Conservation (phyloP, 30 jellyfish, hydroid and myxozoan genomes). For the Turritopsis dohrnii region DNA sequence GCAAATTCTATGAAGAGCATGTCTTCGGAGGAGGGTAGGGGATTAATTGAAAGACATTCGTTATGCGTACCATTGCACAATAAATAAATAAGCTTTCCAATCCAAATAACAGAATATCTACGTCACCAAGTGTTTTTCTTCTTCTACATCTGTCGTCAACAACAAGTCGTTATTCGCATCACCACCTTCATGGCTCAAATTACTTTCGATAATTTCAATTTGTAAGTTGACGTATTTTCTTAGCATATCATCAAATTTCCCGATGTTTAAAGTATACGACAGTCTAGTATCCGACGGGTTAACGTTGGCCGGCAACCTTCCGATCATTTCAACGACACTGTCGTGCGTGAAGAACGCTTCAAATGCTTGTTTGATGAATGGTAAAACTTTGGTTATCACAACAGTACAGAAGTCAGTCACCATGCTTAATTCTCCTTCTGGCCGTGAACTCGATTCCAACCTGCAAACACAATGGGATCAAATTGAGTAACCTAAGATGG, state of each 20-base stretch:
- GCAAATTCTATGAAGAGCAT: too few species aligned
- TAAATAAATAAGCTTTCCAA: too few species aligned
- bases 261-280: conserved; percentile 5
- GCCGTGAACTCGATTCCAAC: conserved; percentile 33
- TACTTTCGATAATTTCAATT: neutral
- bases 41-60: too few species aligned
- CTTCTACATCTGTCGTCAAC: neutral
- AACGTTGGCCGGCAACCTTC: conserved; percentile 25
- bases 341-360: conserved; percentile 4
- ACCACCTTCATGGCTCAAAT: neutral
- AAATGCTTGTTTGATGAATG: conserved; percentile 28
- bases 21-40: too few species aligned
- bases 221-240: neutral
- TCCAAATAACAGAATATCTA: neutral
- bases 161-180: neutral
- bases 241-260: neutral
- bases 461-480: conserved; percentile 12
- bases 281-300: neutral
- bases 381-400: conserved; percentile 15
- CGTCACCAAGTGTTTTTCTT: neutral
- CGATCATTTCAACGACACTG: conserved; percentile 22
- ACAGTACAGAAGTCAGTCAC: conserved; percentile 19
- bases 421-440: conserved; percentile 2
- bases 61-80: neutral
- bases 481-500: too few species aligned